A percentile compares a stretch with the other conserved stretches of the same genome.
These are phyloP conservation scores for Andricus grossulariae DNA, from an alignment of 1,140 invertebrate genomes.

Conservation along the genomic window DNA sequence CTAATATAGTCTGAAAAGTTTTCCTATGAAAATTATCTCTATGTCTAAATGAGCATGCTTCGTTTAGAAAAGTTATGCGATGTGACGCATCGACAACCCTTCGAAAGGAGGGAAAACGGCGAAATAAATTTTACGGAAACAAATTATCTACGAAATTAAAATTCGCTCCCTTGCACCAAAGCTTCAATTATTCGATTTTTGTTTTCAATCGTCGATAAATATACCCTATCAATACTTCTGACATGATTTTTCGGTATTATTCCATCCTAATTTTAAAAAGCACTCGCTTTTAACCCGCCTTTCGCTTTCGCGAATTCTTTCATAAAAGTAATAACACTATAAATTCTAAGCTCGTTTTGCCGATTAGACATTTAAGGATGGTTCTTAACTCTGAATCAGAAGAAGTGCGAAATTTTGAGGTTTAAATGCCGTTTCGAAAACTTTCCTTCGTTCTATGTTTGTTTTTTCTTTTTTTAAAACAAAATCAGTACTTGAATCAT, in stretches of 20 bases:
- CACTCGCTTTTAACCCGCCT: background rate
- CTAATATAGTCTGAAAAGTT: constrained; percentile 42
- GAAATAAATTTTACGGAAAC: background rate
- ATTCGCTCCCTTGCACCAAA: background rate
- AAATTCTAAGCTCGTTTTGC: constrained; percentile 25
- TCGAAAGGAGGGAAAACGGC: constrained; percentile 10
- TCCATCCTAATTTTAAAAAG: background rate
- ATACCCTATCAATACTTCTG: background rate
- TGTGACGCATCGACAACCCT: constrained; percentile 8
- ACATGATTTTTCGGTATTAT: background rate
- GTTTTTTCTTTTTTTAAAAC: too few relatives aligned
- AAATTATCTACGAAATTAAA: background rate
- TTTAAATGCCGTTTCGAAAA: background rate
- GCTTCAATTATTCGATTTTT: background rate
- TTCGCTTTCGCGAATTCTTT: background rate
- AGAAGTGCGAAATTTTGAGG: background rate
- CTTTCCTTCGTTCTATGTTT: background rate
- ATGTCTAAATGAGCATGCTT: constrained; percentile 49
- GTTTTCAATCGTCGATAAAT: background rate
- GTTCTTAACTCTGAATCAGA: background rate
- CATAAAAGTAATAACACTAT: constrained; percentile 16
- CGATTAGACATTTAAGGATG: constrained; percentile 1
- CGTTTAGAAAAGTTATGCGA: constrained; percentile 24
- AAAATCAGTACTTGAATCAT: too few relatives aligned
- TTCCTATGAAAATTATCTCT: constrained; percentile 48